Conservation (phyloP, 2,888 invertebrate genomes). For the Dolomedes plantarius region DNA sequence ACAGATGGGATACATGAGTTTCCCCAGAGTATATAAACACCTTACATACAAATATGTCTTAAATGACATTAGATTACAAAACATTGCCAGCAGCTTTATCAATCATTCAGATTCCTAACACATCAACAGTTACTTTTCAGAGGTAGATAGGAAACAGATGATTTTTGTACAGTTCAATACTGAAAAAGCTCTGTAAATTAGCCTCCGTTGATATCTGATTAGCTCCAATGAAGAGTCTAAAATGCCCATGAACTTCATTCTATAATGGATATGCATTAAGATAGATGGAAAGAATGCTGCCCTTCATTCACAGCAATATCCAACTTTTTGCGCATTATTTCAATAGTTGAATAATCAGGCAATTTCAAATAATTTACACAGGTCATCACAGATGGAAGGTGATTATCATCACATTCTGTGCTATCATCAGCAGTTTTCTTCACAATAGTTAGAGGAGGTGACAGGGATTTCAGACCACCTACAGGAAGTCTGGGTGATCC, state of each 20-base stretch:
- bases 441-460: constrained; percentile 97
- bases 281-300: constrained; percentile 98
- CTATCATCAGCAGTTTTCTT: constrained; percentile 94
- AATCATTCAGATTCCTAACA: constrained; percentile 13
- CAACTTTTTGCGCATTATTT: constrained; percentile 95
- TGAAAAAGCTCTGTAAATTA: constrained; percentile 6
- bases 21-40: background rate
- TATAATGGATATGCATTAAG: constrained; percentile 79
- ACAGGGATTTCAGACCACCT: constrained; percentile 96
- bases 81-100: background rate
- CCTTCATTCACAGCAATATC: constrained; percentile 94
- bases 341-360: constrained; percentile 95
- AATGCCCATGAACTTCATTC: background rate
- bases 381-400: constrained; percentile 99
- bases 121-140: background rate
- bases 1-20: background rate
- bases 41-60: background rate
- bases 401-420: constrained; percentile 94
- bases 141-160: constrained; percentile 11
- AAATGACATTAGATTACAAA: background rate
- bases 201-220: background rate
- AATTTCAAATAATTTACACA: constrained; percentile 99
- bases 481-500: constrained; percentile 98
- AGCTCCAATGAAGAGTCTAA: background rate
- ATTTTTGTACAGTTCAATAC: constrained; percentile 10